Base-by-base conservation (phyloP, 2,797 vertebrate species). In the Lepidocolaptes lacrymiger region DNA sequence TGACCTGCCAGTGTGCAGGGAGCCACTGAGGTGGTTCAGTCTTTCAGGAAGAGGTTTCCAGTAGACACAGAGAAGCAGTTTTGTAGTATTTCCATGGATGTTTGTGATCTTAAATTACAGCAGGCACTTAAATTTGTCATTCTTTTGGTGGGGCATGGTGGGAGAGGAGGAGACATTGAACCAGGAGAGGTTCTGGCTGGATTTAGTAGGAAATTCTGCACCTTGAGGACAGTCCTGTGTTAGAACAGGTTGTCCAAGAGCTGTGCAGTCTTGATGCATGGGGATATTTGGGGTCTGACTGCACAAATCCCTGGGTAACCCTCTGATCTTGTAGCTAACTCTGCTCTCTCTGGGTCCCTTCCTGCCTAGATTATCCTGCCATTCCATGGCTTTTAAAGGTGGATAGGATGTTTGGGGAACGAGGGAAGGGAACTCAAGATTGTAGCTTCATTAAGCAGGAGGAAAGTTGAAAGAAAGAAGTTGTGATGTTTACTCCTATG, bases 391-490 rank as follows among this genome's bases (percentile, higher is more conserved):
- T 66, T 51, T 43, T 48, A 46, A 36, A 68, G 43, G 19, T 54
- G 39, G 7, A 18, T 7, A 11, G n/a, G 9, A 10, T 30, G 20
- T 12, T 52, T 19, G 32, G 32, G 52, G 37, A 71, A 32, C 1
- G 12, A 58, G 48, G 73, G 55, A 49, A 43, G 49, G 37, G 49
- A 79, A 52, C 44, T 24, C 4, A 39, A 51, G 19, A 6, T 19
- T 2, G 6, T 18, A 59, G 28, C 37, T 89, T 94, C 41, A 11
- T 91, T 89, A 83, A 61, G 27, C 67, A 74, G 55, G 69, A 73
- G 51, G 37, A 41, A 37, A 37, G 46, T 46, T 91, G 64, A 88
- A 94, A 96, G 71, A 85, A 94, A 93, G 75, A 56, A 71, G 28
- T 27, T 75, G 9, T 24, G 27, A 13, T n/a, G 88, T 92, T 85